phyloP scores from a whole-genome alignment of 1,140 invertebrate species.

The Drosophila melanica region DNA sequence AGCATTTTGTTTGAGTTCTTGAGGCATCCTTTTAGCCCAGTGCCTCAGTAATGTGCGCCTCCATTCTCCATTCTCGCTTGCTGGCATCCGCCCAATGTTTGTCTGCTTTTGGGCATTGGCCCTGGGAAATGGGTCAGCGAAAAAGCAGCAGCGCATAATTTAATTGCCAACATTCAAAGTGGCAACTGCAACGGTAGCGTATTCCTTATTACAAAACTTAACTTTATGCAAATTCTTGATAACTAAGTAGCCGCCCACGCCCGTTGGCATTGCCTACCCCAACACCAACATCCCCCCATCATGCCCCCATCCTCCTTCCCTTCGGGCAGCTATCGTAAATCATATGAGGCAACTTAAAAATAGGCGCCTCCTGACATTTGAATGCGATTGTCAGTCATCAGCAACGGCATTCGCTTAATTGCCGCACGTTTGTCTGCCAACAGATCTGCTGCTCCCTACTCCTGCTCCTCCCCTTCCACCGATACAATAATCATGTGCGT shows the following conservation, averaged over 20 bases:
- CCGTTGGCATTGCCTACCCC: neutral
- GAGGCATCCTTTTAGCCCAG: constrained; percentile 40
- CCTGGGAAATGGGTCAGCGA: constrained; percentile 58
- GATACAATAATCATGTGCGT: neutral
- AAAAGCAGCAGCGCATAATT: constrained; percentile 24
- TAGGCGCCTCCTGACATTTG: constrained; percentile 43
- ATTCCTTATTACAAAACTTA: constrained; percentile 11
- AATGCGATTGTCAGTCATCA: constrained; percentile 39
- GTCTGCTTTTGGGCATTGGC: constrained; percentile 23
- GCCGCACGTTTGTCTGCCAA: constrained; percentile 32
- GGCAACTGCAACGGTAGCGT: neutral
- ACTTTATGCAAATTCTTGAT: constrained; percentile 15
- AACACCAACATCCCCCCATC: neutral
- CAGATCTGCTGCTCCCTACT: neutral
- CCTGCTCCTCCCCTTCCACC: neutral
- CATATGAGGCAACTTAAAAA: constrained; percentile 36
- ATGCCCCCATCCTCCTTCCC: neutral
- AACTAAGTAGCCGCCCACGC: neutral
- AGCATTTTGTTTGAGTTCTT: constrained; percentile 62
- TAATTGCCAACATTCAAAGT: constrained; percentile 15
- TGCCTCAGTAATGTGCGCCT: constrained; percentile 27
- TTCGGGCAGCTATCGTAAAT: constrained; percentile 7
- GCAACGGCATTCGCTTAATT: constrained; percentile 27
- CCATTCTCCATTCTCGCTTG: constrained; percentile 7
- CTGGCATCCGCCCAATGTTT: constrained; percentile 9